Evolutionary conservation across 2,888 invertebrate genomes (phyloP).

Genomic region (Agrochola litura): DNA sequence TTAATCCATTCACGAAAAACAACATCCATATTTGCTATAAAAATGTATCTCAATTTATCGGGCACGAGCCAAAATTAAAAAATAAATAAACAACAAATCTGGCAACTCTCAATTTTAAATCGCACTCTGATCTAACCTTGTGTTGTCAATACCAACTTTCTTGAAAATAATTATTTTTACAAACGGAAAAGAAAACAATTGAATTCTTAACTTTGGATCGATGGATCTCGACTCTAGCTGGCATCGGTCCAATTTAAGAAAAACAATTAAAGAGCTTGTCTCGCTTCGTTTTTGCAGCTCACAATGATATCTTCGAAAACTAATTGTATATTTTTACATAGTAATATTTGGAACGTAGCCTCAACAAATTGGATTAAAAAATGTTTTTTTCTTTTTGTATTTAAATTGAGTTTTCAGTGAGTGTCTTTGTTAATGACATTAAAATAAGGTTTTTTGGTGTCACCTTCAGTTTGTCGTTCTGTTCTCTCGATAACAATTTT

Average conservation of each 20-base stretch:
- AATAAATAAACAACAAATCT: background rate
- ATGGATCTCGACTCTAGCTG: slow-evolving; percentile 51
- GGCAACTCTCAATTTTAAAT: slow-evolving; percentile 39
- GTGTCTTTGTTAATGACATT: slow-evolving; percentile 46
- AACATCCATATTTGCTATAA: background rate
- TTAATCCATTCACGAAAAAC: slow-evolving; percentile 8
- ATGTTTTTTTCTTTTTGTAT: slow-evolving; percentile 23
- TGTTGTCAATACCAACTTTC: slow-evolving; percentile 47
- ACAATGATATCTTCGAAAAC: slow-evolving; percentile 64
- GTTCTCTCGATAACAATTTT: slow-evolving; percentile 7
- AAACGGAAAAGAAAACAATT: slow-evolving; percentile 50
- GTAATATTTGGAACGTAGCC: slow-evolving; percentile 59
- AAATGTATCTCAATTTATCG: slow-evolving; percentile 1
- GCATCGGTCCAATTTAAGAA: slow-evolving; percentile 65
- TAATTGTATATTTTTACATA: slow-evolving; percentile 70
- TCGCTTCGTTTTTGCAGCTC: slow-evolving; percentile 46
- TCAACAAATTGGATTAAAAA: slow-evolving; percentile 50
- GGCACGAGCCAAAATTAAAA: slow-evolving; percentile 10
- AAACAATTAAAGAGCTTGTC: slow-evolving; percentile 61
- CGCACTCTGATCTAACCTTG: slow-evolving; percentile 43
- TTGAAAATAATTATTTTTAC: slow-evolving; percentile 47
- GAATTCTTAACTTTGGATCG: slow-evolving; percentile 48
- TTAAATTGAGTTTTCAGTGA: slow-evolving; percentile 48
- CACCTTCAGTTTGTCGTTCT: slow-evolving; percentile 16
- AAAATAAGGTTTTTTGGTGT: slow-evolving; percentile 40